phyloP scores from a whole-genome alignment of 1,140 invertebrate genomes.

The Drosophila repletoides region DNA sequence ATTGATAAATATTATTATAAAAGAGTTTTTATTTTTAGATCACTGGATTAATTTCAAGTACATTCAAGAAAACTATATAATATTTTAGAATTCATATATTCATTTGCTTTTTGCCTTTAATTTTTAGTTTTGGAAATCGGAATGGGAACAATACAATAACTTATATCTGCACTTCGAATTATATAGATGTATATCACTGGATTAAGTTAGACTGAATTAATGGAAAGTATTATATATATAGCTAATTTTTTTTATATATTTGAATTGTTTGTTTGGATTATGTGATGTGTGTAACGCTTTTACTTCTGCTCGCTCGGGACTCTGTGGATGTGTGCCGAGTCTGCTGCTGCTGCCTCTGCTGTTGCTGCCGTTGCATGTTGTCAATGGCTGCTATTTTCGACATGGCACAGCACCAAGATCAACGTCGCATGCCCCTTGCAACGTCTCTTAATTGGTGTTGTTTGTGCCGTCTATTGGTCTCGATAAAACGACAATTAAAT shows the following conservation, averaged over 20 bases:
- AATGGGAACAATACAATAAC: too few species aligned
- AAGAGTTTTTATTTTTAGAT: too few species aligned
- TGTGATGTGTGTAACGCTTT: slow-evolving; percentile 31
- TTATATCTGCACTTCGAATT: too few species aligned
- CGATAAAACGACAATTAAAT: slow-evolving; percentile 18
- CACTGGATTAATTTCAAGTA: too few species aligned
- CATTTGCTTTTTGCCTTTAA: too few species aligned
- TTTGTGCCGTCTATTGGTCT: slow-evolving; percentile 20
- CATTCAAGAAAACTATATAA: too few species aligned
- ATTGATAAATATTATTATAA: background rate
- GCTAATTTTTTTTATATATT: background rate
- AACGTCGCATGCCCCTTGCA: slow-evolving; percentile 31
- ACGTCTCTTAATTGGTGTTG: slow-evolving; percentile 16
- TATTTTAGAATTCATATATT: too few species aligned
- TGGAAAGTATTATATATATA: too few species aligned
- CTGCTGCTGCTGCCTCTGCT: slow-evolving; percentile 9
- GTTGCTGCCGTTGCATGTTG: slow-evolving; percentile 20
- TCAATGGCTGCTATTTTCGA: slow-evolving; percentile 80
- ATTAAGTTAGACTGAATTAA: too few species aligned
- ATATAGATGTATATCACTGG: too few species aligned
- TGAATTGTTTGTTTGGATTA: slow-evolving; percentile 34
- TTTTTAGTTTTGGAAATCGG: too few species aligned
- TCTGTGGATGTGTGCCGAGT: slow-evolving; percentile 16
- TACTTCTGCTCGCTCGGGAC: slow-evolving; percentile 23
- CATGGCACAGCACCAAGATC: slow-evolving; percentile 78